phyloP scores from a whole-genome alignment of 2,797 vertebrate species.

The Taenioides sp. region DNA sequence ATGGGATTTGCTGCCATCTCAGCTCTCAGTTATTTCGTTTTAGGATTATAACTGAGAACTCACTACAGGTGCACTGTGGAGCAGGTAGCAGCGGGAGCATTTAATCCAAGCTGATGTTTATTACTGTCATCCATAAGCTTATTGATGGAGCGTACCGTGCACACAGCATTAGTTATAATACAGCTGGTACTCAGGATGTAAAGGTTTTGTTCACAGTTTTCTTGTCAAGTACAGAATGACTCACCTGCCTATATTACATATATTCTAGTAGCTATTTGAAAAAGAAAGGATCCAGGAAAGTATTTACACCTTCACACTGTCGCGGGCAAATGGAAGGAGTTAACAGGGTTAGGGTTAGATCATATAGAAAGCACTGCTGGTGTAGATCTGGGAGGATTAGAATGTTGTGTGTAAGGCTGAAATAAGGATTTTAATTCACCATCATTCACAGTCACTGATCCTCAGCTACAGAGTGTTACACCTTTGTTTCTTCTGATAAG shows the following conservation, averaged over 20 bases:
- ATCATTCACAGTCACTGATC: constrained; percentile 44
- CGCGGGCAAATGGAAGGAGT: constrained; percentile 34
- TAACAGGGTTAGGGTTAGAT: constrained; percentile 31
- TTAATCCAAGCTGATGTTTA: constrained; percentile 37
- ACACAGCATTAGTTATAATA: not conserved
- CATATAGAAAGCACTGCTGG: constrained; percentile 37
- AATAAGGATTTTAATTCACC: constrained; percentile 48
- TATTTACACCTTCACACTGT: not conserved
- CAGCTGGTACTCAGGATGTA: constrained; percentile 3
- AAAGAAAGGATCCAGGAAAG: not conserved
- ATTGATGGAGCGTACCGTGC: constrained; percentile 11
- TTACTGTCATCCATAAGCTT: constrained; percentile 10
- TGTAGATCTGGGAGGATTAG: constrained; percentile 60
- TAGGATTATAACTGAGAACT: constrained; percentile 41
- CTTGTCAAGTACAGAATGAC: not conserved
- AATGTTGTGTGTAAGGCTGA: constrained; percentile 52
- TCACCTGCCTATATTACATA: not conserved
- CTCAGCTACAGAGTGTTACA: constrained; percentile 45
- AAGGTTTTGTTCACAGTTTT: not conserved
- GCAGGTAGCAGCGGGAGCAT: constrained; percentile 25
- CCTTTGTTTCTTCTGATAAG: constrained; percentile 62
- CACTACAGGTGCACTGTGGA: constrained; percentile 42
- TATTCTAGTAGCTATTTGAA: not conserved
- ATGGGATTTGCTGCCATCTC: constrained; percentile 32
- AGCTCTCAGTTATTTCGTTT: constrained; percentile 32